Conservation (phyloP, 1,140 invertebrate genomes). For the Euwallacea fornicatus region DNA sequence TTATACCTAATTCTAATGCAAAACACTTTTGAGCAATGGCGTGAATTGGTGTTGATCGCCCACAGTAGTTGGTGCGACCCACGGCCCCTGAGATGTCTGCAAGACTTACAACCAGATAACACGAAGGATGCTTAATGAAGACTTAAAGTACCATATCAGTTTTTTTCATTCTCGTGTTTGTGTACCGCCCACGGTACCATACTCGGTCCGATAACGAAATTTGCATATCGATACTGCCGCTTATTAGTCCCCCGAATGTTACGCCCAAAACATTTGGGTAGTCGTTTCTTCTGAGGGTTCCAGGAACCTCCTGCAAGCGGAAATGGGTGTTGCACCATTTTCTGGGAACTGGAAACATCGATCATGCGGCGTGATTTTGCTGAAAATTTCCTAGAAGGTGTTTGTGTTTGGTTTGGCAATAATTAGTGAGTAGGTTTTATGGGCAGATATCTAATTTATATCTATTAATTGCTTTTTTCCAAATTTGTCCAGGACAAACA, state of each 20-base stretch:
- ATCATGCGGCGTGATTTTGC: too few species aligned
- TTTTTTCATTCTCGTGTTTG: slow-evolving; percentile 28
- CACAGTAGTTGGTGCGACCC: slow-evolving; percentile 32
- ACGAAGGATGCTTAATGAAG: slow-evolving; percentile 40
- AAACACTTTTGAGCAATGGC: slow-evolving; percentile 25
- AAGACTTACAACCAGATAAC: slow-evolving; percentile 40
- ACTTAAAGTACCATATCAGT: slow-evolving; percentile 39
- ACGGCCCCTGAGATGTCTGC: slow-evolving; percentile 22
- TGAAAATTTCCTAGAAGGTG: neutral
- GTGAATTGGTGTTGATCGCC: slow-evolving; percentile 37
- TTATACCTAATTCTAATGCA: slow-evolving; percentile 31
- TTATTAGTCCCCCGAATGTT: slow-evolving; percentile 25
- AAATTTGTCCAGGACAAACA: too few species aligned
- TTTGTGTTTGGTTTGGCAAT: neutral
- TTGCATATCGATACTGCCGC: slow-evolving; percentile 29
- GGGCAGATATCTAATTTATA: too few species aligned
- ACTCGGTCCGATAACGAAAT: slow-evolving; percentile 24
- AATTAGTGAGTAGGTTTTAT: too few species aligned
- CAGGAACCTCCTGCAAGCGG: too few species aligned
- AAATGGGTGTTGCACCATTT: too few species aligned
- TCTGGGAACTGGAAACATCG: too few species aligned
- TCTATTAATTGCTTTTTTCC: too few species aligned
- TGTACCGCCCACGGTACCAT: slow-evolving; percentile 18
- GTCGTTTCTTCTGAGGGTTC: too few species aligned
- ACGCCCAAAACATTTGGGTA: slow-evolving; percentile 23